These are phyloP conservation scores for Daubentonia madagascariensis DNA, from an alignment of 2,113 vertebrate genomes.

Conservation along the genomic window DNA sequence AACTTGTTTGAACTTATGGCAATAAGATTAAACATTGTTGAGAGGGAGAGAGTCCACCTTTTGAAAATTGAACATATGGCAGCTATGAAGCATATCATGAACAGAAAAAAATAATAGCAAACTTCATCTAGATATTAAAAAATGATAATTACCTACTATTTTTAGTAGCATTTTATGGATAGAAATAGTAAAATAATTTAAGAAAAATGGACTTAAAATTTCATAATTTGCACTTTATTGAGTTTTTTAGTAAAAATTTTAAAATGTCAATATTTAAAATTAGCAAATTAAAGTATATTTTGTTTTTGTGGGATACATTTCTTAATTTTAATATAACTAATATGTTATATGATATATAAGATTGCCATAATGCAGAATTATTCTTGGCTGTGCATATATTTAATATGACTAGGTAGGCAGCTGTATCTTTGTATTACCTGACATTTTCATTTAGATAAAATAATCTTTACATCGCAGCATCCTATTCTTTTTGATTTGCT, in stretches of 20 bases:
- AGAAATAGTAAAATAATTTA: neutral
- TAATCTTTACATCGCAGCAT: neutral
- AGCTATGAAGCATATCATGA: neutral
- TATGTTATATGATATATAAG: neutral
- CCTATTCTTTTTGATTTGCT: slow-evolving; percentile 28
- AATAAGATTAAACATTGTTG: neutral
- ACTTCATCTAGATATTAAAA: neutral
- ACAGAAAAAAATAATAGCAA: neutral
- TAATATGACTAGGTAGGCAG: neutral
- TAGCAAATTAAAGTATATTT: neutral
- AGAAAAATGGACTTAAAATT: neutral
- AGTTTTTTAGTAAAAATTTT: neutral
- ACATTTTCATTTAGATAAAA: slow-evolving; percentile 37
- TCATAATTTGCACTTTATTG: neutral
- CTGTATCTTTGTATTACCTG: slow-evolving; percentile 9
- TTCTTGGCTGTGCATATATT: neutral
- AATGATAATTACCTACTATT: neutral
- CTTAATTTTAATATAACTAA: neutral
- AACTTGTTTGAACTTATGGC: slow-evolving; percentile 1
- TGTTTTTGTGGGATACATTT: neutral
- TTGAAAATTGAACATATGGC: slow-evolving; percentile 22
- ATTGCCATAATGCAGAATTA: neutral
- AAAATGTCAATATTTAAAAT: slow-evolving; percentile 16
- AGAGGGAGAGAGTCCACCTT: neutral
- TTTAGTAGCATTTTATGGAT: neutral